Percentiles rank a stretch among this genome's conserved stretches.
These are phyloP conservation scores for Beris morrisii DNA, from an alignment of 2,888 invertebrate genomes.

Conservation along the genomic window DNA sequence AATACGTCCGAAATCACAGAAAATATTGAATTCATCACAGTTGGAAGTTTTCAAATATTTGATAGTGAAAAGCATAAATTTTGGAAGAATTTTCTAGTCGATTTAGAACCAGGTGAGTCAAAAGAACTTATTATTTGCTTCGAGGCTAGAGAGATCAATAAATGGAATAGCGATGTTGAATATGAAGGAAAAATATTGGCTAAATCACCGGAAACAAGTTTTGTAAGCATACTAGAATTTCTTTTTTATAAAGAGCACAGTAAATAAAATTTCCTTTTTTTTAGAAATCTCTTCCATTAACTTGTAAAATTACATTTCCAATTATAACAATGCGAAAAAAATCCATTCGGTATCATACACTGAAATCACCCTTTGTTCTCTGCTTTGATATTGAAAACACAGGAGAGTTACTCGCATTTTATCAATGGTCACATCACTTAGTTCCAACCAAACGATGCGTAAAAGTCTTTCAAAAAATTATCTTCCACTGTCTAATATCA, in stretches of 20 bases:
- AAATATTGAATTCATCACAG: constrained; percentile 3
- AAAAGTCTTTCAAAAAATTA: not conserved
- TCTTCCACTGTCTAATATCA: too few relatives aligned
- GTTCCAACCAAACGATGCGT: not conserved
- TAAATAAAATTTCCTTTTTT: not conserved
- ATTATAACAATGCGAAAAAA: constrained; percentile 14
- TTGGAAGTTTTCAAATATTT: constrained; percentile 28
- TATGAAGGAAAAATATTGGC: constrained; percentile 30
- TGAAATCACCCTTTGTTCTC: constrained; percentile 16
- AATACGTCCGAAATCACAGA: constrained; percentile 11
- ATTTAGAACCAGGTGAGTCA: constrained; percentile 15
- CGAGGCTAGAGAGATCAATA: constrained; percentile 4
- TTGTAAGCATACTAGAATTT: constrained; percentile 7
- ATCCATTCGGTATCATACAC: constrained; percentile 6
- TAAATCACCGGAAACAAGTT: constrained; percentile 3
- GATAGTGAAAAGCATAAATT: not conserved
- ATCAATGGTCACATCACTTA: constrained; percentile 22
- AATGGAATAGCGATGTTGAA: not conserved
- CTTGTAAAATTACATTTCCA: constrained; percentile 20
- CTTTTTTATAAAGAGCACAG: not conserved
- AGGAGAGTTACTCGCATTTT: constrained; percentile 14
- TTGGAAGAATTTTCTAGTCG: constrained; percentile 4
- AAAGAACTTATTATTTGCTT: constrained; percentile 29
- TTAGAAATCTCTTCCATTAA: constrained; percentile 21
- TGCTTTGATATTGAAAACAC: constrained; percentile 31